Evolutionary conservation across 2,113 vertebrate genomes (phyloP).

Genomic region (Sarotherodon lohbergeri): DNA sequence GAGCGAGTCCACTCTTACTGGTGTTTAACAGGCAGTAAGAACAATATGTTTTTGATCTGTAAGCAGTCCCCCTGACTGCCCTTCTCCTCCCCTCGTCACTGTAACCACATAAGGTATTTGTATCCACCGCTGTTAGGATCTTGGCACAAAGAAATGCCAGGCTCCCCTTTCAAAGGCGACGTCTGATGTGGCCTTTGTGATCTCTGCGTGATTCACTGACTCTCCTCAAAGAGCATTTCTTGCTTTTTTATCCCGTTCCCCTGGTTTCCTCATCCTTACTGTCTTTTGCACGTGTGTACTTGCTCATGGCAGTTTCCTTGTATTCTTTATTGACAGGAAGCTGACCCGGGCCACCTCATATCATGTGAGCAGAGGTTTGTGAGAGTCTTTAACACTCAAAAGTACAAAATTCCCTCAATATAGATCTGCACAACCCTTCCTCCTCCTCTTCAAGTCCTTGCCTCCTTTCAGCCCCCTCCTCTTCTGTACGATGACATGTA

Average conservation of each 20-base stretch:
- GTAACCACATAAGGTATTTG: slow-evolving; percentile 48
- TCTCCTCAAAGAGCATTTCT: not conserved
- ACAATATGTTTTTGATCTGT: slow-evolving; percentile 43
- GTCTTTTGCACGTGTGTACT: not conserved
- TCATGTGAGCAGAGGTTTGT: not conserved
- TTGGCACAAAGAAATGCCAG: slow-evolving; percentile 17
- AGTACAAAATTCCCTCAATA: slow-evolving; percentile 13
- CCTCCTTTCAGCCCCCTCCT: not conserved
- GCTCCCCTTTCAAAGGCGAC: slow-evolving; percentile 55
- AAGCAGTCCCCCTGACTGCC: slow-evolving; percentile 20
- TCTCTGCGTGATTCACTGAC: slow-evolving; percentile 16
- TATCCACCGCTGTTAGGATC: slow-evolving; percentile 25
- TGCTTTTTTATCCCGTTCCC: not conserved
- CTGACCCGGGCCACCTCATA: not conserved
- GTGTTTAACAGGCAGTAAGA: slow-evolving; percentile 48
- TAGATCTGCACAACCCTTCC: not conserved
- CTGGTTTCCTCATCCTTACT: not conserved
- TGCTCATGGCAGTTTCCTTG: not conserved
- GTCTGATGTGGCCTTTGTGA: slow-evolving; percentile 64
- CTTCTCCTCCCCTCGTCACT: not conserved
- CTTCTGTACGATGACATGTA: slow-evolving; percentile 46
- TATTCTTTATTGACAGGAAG: not conserved
- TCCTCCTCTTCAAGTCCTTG: not conserved
- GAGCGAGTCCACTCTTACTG: not conserved
- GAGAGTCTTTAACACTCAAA: not conserved